Evolutionary conservation across 64 coral and sea anemone species (phyloP).

Genomic region (Stylophora pistillata): DNA sequence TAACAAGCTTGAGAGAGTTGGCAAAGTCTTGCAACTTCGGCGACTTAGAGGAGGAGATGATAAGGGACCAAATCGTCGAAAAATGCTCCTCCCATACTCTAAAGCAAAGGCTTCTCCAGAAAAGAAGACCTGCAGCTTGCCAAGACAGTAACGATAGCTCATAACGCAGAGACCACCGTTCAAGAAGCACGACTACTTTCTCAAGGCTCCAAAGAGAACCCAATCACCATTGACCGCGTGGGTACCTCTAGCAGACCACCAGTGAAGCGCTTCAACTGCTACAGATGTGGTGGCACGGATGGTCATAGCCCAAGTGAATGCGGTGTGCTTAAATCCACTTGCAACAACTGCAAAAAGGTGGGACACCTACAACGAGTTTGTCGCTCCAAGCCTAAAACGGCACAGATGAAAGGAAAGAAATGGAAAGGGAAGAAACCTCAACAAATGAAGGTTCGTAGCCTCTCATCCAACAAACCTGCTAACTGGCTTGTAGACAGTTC

Average conservation of each 20-base stretch:
- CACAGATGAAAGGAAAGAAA: too few species aligned
- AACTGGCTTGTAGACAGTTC: background rate
- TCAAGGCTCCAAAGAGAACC: background rate
- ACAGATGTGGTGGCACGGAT: constrained; percentile 26
- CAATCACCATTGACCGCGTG: background rate
- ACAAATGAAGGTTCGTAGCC: too few species aligned
- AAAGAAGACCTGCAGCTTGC: constrained; percentile 9
- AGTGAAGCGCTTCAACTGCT: constrained; percentile 6
- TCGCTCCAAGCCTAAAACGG: background rate
- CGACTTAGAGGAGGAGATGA: constrained; percentile 34
- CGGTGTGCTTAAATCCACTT: constrained; percentile 23
- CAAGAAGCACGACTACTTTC: too few species aligned
- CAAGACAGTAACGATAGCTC: background rate
- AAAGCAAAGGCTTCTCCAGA: constrained; percentile 5
- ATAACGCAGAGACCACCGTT: too few species aligned
- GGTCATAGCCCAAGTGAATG: constrained; percentile 22
- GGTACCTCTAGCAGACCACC: background rate
- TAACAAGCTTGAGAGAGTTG: constrained; percentile 1
- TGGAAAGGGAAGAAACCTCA: too few species aligned
- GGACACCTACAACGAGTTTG: constrained; percentile 29
- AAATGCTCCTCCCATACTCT: constrained; percentile 10
- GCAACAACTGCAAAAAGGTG: constrained; percentile 35
- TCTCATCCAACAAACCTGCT: too few species aligned
- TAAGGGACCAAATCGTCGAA: constrained; percentile 23
- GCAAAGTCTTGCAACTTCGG: constrained; percentile 32